Conservation (phyloP, 2,797 vertebrate species). For the Parauchenoglanis punctatus region DNA sequence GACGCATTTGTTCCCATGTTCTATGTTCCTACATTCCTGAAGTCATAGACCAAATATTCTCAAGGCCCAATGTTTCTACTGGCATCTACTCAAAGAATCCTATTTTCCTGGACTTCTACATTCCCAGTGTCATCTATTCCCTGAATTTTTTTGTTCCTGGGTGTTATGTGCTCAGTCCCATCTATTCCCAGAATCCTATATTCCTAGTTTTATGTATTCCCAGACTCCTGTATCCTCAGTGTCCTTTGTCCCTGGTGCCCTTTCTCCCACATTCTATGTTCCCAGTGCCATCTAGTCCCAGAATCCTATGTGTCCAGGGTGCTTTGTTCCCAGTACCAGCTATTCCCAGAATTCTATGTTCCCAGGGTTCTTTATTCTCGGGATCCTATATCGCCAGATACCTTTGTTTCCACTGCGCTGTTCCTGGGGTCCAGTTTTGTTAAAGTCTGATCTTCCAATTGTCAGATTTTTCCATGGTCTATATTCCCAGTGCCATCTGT, state of each 20-base stretch:
- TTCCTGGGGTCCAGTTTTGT: not conserved
- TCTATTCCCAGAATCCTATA: no score
- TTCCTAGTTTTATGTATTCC: no score
- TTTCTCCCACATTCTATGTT: no score
- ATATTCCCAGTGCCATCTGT: not conserved
- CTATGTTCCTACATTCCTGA: not conserved
- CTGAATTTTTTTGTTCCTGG: no score
- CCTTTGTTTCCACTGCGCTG: not conserved
- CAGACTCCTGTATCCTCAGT: no score
- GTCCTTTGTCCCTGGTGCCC: no score
- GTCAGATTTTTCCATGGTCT: not conserved
- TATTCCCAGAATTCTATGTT: not conserved
- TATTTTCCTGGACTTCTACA: not conserved
- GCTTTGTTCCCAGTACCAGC: not conserved
- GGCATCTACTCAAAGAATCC: not conserved
- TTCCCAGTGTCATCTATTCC: not conserved
- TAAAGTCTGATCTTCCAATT: not conserved
- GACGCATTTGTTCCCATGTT: not conserved
- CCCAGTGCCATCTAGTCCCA: not conserved
- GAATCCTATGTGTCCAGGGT: not conserved
- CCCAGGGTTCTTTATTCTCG: not conserved
- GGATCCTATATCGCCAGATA: no score
- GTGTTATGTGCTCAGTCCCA: no score
- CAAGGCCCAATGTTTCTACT: not conserved
- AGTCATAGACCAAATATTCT: not conserved